phyloP scores from a whole-genome alignment of 2,113 vertebrate species.

The Oceanodroma tethys region DNA sequence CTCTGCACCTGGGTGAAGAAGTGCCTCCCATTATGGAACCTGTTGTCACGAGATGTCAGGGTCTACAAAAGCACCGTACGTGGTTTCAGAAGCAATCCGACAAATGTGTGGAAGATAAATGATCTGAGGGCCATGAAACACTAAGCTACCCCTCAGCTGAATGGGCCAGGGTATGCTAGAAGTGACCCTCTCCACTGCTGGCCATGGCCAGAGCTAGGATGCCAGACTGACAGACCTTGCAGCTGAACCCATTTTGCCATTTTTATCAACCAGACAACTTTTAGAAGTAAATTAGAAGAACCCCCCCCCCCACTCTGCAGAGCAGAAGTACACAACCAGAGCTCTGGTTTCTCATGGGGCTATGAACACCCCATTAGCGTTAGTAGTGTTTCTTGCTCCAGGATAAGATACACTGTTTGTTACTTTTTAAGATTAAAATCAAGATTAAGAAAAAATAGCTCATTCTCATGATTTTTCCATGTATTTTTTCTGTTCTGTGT shows the following conservation, averaged over 20 bases:
- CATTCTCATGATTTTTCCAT: not conserved
- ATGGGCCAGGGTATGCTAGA: not conserved
- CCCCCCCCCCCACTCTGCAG: fast-evolving
- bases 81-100: not conserved
- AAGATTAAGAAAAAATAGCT: not conserved
- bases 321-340: not conserved
- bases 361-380: not conserved
- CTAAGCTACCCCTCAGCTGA: not conserved
- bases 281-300: not conserved
- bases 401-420: not conserved
- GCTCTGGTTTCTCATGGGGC: not conserved
- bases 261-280: not conserved
- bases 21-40: not conserved
- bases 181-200: not conserved
- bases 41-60: not conserved
- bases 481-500: not conserved
- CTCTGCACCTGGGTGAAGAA: not conserved
- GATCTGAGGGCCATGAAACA: not conserved
- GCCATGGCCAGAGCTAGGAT: not conserved
- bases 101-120: not conserved
- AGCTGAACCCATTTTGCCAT: not conserved
- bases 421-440: not conserved
- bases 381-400: not conserved
- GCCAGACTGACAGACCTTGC: not conserved
- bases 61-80: not conserved